Evolutionary conservation across 1,140 invertebrate species (phyloP), one percentile per base, ranked within the genome.

Genomic region (Laodelphax striatellus): DNA sequence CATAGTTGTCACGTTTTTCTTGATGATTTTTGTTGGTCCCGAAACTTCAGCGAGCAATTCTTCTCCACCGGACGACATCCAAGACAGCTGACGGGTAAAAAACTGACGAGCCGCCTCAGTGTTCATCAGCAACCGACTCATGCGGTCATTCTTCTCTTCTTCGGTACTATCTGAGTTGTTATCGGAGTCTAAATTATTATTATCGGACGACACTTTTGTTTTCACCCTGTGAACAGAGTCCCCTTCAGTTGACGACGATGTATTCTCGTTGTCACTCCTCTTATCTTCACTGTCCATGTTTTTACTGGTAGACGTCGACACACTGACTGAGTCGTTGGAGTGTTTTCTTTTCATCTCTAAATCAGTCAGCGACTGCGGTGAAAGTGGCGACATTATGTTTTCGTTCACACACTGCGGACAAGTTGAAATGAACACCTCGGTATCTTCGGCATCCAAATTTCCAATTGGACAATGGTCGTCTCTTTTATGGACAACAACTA

Each of bases 1-100:
- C 65, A 87, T 78, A 68, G 82, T 86, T n/a, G 81, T 83, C 8
- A 85, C 82, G 74, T 85, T 86, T 70, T 85, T 82, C 70, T 83
- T 83, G 16, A 85, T 80, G 53, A 84, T 79, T 9, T 80, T 82
- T 3, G 82, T 81, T 70, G 81, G 82, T 66, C 83, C 82, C 17
- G 79, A 78, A 64, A 77, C 81, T 66, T 85, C 83, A 31, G 80
- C 74, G 50, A 84, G 69, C 65, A 82, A 79, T 66, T 86, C 81
- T 69, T 86, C 82, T 28, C 81, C 81, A 22, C 77, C 77, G 62
- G 80, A 83, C 1, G 80, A 82, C 52, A 87, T 83, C 81, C 82
- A 87, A 42, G 83, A 89, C 52, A 86, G 73, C 69, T 84, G 86
- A 69, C 80, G 78, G 55, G 82, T 84, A 64, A 83, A 71, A 74